These are phyloP conservation scores for Drosophila phalerata DNA, from an alignment of 2,888 invertebrate species.

Conservation along the genomic window DNA sequence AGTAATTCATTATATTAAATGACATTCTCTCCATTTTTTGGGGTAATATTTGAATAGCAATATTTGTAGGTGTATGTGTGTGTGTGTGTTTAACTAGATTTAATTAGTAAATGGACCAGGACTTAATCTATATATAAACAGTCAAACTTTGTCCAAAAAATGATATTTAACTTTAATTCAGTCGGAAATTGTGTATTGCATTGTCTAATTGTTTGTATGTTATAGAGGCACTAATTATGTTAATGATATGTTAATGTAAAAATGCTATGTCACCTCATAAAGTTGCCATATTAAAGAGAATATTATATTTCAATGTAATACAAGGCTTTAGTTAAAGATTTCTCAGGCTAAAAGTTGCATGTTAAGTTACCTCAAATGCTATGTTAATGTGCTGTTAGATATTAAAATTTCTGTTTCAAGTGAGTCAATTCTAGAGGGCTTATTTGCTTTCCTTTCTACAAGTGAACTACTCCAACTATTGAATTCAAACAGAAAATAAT, in stretches of 20 bases:
- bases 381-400: neutral
- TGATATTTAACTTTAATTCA: neutral
- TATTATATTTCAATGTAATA: neutral
- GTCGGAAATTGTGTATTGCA: neutral
- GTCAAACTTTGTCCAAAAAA: neutral
- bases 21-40: slow-evolving; percentile 1
- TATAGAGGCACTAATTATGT: neutral
- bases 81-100: neutral
- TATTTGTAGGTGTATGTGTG: neutral
- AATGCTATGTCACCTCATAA: neutral
- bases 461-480: neutral
- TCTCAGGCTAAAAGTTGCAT: neutral
- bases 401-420: neutral
- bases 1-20: slow-evolving; percentile 12
- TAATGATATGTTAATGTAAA: neutral
- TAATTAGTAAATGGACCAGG: neutral
- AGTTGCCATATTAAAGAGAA: neutral
- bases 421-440: no score
- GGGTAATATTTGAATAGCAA: neutral
- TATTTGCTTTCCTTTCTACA: no score
- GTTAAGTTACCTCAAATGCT: neutral
- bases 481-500: neutral
- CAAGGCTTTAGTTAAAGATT: neutral
- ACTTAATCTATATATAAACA: neutral
- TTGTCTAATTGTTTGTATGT: neutral